Evolutionary conservation across 2,797 vertebrate genomes (phyloP).

Genomic region (Dryobates pubescens): DNA sequence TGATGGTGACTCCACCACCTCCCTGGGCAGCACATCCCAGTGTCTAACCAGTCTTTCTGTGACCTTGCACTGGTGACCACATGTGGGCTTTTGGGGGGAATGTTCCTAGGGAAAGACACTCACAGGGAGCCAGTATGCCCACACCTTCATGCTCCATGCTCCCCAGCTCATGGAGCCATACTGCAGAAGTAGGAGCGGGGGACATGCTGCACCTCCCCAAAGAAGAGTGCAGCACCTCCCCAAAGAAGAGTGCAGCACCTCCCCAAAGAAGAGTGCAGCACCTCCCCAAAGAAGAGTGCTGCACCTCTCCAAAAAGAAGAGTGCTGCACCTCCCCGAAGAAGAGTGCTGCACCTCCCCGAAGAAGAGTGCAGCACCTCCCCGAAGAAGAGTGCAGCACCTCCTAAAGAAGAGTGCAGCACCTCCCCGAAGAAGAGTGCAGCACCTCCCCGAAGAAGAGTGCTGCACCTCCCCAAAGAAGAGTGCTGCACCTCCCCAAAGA

Average conservation of each 20-base stretch:
- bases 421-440: neutral
- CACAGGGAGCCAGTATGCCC: accelerated
- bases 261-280: too few species aligned
- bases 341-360: neutral
- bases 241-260: neutral
- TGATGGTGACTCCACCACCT: too few species aligned
- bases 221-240: neutral
- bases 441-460: neutral
- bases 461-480: neutral
- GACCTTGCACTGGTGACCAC: neutral
- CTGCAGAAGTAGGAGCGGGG: neutral
- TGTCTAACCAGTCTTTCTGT: too few species aligned
- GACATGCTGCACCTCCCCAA: neutral
- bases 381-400: neutral
- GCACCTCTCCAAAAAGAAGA: too few species aligned
- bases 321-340: neutral
- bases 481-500: neutral
- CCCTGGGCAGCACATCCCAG: too few species aligned
- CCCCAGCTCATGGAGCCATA: neutral
- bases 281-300: neutral
- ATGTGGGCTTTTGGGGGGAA: neutral
- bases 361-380: neutral
- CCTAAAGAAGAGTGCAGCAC: too few species aligned
- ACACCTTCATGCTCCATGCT: accelerated
- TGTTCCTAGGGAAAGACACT: neutral